A percentile compares a stretch with the other conserved stretches of the same genome.
phyloP scores from a whole-genome alignment of 2,797 vertebrate genomes.

The Zenarchopterus dispar region DNA sequence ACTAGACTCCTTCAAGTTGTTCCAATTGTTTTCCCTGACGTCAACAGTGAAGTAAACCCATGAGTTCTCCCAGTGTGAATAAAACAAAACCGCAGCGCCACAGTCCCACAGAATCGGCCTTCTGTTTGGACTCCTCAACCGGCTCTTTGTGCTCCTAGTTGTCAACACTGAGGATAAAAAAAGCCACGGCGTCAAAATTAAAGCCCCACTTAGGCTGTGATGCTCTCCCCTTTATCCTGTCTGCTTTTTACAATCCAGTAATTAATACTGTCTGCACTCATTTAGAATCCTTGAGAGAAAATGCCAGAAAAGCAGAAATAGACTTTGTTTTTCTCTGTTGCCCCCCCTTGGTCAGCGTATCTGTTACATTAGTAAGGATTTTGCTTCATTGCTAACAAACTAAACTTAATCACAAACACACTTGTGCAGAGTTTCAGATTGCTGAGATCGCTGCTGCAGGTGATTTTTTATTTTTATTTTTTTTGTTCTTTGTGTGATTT shows the following conservation, averaged over 20 bases:
- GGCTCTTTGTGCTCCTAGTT: slow-evolving; percentile 56
- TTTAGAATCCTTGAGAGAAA: not conserved
- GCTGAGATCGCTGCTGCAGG: not conserved
- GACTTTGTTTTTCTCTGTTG: not conserved
- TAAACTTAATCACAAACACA: not conserved
- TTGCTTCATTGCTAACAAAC: not conserved
- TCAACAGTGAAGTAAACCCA: slow-evolving; percentile 39
- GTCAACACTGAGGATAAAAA: slow-evolving; percentile 40
- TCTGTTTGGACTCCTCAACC: slow-evolving; percentile 59
- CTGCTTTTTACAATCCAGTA: slow-evolving; percentile 9
- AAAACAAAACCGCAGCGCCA: slow-evolving; percentile 30
- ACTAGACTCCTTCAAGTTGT: not conserved
- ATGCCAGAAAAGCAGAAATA: not conserved
- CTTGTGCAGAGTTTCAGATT: not conserved
- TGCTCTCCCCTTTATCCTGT: slow-evolving; percentile 6
- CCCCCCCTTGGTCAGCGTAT: not conserved
- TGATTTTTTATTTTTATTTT: not conserved
- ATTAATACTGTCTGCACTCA: not conserved
- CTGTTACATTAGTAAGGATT: not conserved
- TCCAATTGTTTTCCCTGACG: slow-evolving; percentile 34
- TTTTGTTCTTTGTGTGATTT: not conserved
- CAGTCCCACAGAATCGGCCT: slow-evolving; percentile 42
- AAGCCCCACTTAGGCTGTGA: slow-evolving; percentile 8
- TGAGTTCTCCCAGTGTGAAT: slow-evolving; percentile 35
- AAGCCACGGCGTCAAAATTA: slow-evolving; percentile 37